Percentiles rank a stretch among this genome's conserved stretches.
These are phyloP conservation scores for Hypomecis atomaria DNA, from an alignment of 2,888 invertebrate species.

Conservation along the genomic window DNA sequence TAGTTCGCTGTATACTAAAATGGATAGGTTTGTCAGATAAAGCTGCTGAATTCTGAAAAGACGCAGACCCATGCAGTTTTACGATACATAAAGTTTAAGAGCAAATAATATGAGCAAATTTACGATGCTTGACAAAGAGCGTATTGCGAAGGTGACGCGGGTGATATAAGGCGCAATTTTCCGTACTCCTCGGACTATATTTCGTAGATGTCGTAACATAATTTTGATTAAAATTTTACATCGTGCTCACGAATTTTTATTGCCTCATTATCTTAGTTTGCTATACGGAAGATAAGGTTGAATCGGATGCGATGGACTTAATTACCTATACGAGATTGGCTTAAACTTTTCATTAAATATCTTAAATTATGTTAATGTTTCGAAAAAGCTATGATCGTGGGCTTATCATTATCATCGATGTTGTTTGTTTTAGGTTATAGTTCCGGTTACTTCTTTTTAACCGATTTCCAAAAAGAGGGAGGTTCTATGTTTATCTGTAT, in stretches of 20 bases:
- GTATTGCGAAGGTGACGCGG: constrained; percentile 47
- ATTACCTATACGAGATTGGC: neutral
- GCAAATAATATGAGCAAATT: constrained; percentile 48
- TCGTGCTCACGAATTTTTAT: constrained; percentile 44
- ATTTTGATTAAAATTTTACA: constrained; percentile 48
- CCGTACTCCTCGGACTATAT: constrained; percentile 36
- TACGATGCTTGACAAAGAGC: constrained; percentile 55
- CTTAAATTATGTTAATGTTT: neutral
- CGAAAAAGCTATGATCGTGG: neutral
- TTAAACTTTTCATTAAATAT: constrained; percentile 7
- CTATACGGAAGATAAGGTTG: constrained; percentile 31
- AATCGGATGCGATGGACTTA: constrained; percentile 19
- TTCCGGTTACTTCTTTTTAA: no score
- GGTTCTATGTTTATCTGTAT: no score
- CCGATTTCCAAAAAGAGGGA: no score
- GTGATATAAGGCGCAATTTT: constrained; percentile 40
- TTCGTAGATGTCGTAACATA: constrained; percentile 38
- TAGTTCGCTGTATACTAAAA: constrained; percentile 38
- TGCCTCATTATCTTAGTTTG: constrained; percentile 43
- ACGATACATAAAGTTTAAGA: constrained; percentile 62
- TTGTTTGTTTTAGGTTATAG: neutral
- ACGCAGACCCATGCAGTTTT: constrained; percentile 60
- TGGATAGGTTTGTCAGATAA: constrained; percentile 48
- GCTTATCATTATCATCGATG: neutral
- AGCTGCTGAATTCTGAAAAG: constrained; percentile 52